Base-by-base conservation (phyloP, 1,140 invertebrate genomes). In the Meloidogyne exigua region DNA sequence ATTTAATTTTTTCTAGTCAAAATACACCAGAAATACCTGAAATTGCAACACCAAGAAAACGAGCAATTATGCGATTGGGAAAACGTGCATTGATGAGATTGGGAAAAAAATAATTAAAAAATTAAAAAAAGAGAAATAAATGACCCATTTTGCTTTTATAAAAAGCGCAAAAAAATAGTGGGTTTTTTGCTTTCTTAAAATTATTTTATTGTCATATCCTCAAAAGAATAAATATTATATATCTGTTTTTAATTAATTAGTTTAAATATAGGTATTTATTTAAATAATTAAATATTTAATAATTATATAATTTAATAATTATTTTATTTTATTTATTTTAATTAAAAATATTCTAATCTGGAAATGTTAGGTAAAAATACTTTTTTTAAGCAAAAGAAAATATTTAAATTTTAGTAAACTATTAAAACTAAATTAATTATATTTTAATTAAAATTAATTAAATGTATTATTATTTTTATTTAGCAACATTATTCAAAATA, bases 81-180 rank as follows among this genome's bases (percentile, higher is more conserved):
- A 73, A 73, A 36, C 26, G 72, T 10, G 72, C 72, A 21, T 36
- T 73, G 23, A 73, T 73, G 72, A 62, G 72, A 39, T 64, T 73
- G 57, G 72, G 72, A n/a, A 57, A 62, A 71, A 71, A 57, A 21
- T 62, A 73, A 32, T 63, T 28, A 23, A 42, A 26, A 42, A 21
- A 25, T 44, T 15, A 44, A 44, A 44, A 18, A 13, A 2, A 44
- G 18, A 1, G 0, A n/a, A 21, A 49, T 49, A 49, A 57, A 57
- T 57, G 49, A 57, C 49, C 49, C 28, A 10, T 15, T 15, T 32
- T 26, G 25, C 26, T 69, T 70, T 39, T 23, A 13, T 21, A 25
- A 21, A 68, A 32, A 70, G 64, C 23, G 66, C 26, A n/a, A 68
- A 63, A 39, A 23, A 28, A 15, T 11, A 44, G 26, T 42, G n/a